Evolutionary conservation across 2,888 invertebrate genomes (phyloP).

Genomic region (Crepidodera aurea): DNA sequence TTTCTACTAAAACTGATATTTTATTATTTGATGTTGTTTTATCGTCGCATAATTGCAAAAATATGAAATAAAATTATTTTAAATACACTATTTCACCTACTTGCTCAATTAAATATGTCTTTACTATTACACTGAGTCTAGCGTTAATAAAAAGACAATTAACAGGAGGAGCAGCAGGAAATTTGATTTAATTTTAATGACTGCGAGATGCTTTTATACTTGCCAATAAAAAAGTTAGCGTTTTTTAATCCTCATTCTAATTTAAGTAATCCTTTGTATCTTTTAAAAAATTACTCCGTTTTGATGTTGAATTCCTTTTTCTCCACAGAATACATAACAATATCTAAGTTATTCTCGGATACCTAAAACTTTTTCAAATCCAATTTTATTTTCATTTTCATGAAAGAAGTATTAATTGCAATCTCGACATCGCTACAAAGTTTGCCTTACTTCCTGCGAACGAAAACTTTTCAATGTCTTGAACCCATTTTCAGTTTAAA

Average conservation of each 20-base stretch:
- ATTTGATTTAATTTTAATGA: too few species aligned
- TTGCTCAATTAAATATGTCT: too few species aligned
- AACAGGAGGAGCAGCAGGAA: too few species aligned
- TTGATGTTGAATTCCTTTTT: constrained; percentile 22
- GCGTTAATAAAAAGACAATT: too few species aligned
- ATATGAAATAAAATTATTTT: too few species aligned
- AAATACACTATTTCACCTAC: too few species aligned
- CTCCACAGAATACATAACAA: constrained; percentile 18
- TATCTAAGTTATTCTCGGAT: constrained; percentile 30
- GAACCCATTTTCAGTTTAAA: constrained; percentile 26
- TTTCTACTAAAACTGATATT: too few species aligned
- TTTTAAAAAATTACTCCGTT: constrained; percentile 21
- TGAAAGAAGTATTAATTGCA: constrained; percentile 31
- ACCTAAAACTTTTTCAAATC: constrained; percentile 29
- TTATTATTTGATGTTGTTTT: too few species aligned
- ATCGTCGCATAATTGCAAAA: too few species aligned
- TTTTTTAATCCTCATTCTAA: not conserved
- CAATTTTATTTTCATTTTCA: constrained; percentile 30
- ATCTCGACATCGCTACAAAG: constrained; percentile 30
- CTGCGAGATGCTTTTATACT: too few species aligned
- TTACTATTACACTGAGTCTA: too few species aligned
- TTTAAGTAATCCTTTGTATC: constrained; percentile 10
- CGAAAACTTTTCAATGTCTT: constrained; percentile 30
- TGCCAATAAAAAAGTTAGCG: too few species aligned
- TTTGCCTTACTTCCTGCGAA: constrained; percentile 29